Percentiles rank a stretch among this genome's conserved stretches.
These are phyloP conservation scores for Dryocosmus kuriphilus DNA, from an alignment of 2,888 invertebrate genomes.

Conservation along the genomic window DNA sequence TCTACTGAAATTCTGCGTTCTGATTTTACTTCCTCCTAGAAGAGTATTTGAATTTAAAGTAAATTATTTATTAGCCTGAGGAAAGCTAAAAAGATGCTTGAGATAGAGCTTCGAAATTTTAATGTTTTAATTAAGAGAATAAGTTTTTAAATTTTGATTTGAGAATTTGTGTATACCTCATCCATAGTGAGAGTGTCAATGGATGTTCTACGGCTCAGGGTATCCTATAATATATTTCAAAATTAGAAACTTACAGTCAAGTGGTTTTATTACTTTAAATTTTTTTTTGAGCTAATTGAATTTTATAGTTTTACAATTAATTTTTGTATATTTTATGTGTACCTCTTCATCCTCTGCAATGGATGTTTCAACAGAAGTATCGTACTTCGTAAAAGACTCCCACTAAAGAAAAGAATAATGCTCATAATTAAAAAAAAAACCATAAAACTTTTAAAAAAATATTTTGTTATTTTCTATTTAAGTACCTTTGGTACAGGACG, in stretches of 20 bases:
- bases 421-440: background rate
- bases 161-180: slow-evolving; percentile 6
- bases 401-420: slow-evolving; percentile 17
- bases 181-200: slow-evolving; percentile 21
- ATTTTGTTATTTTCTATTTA: background rate
- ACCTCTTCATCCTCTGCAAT: slow-evolving; percentile 27
- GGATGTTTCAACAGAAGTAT: slow-evolving; percentile 34
- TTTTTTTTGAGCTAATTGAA: background rate
- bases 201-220: slow-evolving; percentile 31
- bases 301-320: background rate
- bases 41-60: slow-evolving; percentile 1
- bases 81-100: background rate
- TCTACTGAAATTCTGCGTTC: slow-evolving; percentile 46
- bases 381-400: slow-evolving; percentile 14
- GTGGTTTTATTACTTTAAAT: background rate
- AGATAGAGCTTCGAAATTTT: background rate
- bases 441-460: too few relatives aligned
- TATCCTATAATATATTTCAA: slow-evolving; percentile 32
- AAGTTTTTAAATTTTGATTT: background rate
- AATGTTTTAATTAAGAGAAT: background rate
- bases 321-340: background rate
- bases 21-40: slow-evolving; percentile 55
- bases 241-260: background rate
- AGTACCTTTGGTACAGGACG: slow-evolving; percentile 19
- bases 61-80: background rate